Base-by-base conservation (phyloP, 2,797 vertebrate genomes). In the Orientallactaga sibirica region DNA sequence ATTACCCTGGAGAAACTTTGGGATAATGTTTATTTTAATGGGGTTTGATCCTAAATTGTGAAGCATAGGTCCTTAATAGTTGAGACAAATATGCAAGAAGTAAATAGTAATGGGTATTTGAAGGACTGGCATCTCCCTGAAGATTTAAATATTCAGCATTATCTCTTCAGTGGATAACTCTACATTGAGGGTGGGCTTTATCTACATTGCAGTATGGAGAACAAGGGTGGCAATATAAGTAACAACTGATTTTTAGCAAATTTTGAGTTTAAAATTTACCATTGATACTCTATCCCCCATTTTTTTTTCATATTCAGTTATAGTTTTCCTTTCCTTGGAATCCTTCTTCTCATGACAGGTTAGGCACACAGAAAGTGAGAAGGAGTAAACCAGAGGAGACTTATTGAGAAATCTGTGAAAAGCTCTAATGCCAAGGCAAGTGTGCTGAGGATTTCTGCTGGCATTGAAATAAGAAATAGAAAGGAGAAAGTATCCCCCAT, bases 21-120 rank as follows among this genome's bases (percentile, higher is more conserved):
- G 80, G 82, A 84, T 90, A 58, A 37, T n/a, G 10, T 80, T 83
- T 75, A 75, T 75, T 85, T 84, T 58, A 86, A 89, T 62, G 84
- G 93, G 7, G 37, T 70, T 85, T 92, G 11, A 70, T 78, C 12
- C 25, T 33, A 84, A 10, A 7, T 43, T 86, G 10, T 68, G 27
- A 18, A 58, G 7, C 5, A 16, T 5, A 79, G n/a, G 24, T 5
- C 78, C 41, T 94, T 74, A 89, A 67, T 68, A 88, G 88, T 24
- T 71, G 70, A 92, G 52, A 71, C 7, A n/a, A 12, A 27, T 10
- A 14, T 16, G 27, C 18, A 80, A 81, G 4, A 52, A 62, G 20
- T 7, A 16, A 14, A 62, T 25, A 8, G 11, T 66, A 41, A 74
- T 58, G 33, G 90, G 1, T 10, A 22, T 43, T 20, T 83, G 33